phyloP scores from a whole-genome alignment of 2,797 vertebrate genomes.

The Chloroceryle inda region DNA sequence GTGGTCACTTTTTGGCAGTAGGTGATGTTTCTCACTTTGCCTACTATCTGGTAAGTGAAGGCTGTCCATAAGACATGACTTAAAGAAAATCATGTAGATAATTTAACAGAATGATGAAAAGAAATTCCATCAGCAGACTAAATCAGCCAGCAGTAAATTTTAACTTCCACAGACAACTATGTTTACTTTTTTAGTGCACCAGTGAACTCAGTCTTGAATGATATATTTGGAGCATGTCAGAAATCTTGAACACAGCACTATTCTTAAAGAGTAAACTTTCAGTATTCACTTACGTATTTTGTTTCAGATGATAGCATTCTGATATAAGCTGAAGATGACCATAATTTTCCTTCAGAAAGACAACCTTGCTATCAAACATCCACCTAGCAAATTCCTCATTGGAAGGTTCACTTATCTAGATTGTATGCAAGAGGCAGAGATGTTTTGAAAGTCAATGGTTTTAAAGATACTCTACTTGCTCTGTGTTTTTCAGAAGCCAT shows the following conservation, averaged over 20 bases:
- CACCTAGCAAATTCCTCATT: constrained; percentile 55
- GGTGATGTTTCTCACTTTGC: constrained; percentile 31
- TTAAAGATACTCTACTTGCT: constrained; percentile 35
- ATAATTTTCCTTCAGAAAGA: constrained; percentile 68
- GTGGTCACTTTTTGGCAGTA: constrained; percentile 59
- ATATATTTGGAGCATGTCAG: not conserved
- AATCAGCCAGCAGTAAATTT: not conserved
- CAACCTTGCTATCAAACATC: constrained; percentile 57
- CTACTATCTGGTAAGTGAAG: not conserved
- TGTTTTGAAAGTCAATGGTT: constrained; percentile 81
- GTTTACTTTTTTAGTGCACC: not conserved
- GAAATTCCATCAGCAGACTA: not conserved
- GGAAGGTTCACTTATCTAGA: constrained; percentile 76
- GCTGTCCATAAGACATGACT: not conserved
- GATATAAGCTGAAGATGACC: constrained; percentile 53
- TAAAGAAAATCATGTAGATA: not conserved
- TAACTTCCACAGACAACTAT: constrained; percentile 11
- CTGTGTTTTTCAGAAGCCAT: constrained; percentile 69
- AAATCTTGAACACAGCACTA: not conserved
- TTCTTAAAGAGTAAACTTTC: constrained; percentile 21
- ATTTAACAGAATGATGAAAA: not conserved
- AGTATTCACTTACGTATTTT: constrained; percentile 56
- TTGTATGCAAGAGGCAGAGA: constrained; percentile 57
- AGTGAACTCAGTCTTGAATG: not conserved
- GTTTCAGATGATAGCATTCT: constrained; percentile 60